A percentile compares a stretch with the other conserved stretches of the same genome.
phyloP scores from a whole-genome alignment of 2,113 vertebrate species.

The Bos taurus region DNA sequence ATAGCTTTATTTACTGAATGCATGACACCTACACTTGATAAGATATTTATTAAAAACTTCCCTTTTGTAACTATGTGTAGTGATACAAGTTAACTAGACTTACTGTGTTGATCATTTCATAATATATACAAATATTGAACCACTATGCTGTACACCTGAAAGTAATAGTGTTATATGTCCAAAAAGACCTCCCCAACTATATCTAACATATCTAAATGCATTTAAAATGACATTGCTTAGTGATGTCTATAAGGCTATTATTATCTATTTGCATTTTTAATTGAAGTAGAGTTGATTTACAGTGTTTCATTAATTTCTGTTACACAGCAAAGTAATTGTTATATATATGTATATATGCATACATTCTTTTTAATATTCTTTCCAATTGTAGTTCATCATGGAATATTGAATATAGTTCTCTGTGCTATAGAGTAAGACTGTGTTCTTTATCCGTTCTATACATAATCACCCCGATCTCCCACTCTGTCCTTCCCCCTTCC shows the following conservation, averaged over 20 bases:
- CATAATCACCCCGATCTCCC: background rate
- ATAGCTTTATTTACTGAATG: background rate
- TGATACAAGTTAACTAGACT: background rate
- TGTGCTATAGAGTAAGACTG: background rate
- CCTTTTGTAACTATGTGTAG: background rate
- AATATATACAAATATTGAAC: background rate
- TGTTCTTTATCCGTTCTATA: background rate
- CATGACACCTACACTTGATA: background rate
- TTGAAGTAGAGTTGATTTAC: background rate
- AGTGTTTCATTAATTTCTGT: background rate
- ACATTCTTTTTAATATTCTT: background rate
- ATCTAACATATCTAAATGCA: background rate
- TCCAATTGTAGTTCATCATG: background rate
- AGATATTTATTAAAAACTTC: background rate
- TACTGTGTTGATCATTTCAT: background rate
- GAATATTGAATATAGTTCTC: background rate
- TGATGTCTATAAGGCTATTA: background rate
- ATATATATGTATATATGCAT: background rate
- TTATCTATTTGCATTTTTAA: background rate
- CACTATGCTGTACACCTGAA: background rate
- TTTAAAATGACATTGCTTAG: background rate
- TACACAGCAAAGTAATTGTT: background rate
- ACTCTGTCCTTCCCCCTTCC: background rate
- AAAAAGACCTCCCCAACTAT: background rate
- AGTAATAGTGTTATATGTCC: background rate